A percentile compares a stretch with the other conserved stretches of the same genome.
phyloP scores from a whole-genome alignment of 1,140 invertebrate species.

The Gonioctena quinquepunctata region DNA sequence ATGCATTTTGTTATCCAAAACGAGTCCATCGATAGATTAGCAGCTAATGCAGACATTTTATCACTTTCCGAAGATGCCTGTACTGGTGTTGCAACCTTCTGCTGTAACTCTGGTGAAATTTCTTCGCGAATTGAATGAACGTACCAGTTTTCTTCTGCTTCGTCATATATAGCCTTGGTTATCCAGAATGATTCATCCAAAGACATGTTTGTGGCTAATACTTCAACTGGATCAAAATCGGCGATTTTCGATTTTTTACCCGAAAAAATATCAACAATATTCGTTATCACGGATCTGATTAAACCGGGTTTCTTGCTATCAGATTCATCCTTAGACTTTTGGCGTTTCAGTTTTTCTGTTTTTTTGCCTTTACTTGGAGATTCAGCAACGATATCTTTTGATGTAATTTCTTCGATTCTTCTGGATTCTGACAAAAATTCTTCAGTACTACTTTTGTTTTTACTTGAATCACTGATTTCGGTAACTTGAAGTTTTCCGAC shows the following conservation, averaged over 20 bases:
- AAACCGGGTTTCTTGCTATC: constrained; percentile 35
- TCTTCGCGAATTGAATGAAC: constrained; percentile 23
- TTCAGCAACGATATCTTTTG: background rate
- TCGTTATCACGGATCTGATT: constrained; percentile 41
- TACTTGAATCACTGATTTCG: background rate
- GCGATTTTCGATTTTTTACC: constrained; percentile 26
- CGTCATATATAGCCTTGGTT: constrained; percentile 64
- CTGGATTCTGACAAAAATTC: background rate
- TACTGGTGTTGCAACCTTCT: background rate
- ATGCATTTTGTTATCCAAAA: constrained; percentile 66
- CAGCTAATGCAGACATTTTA: background rate
- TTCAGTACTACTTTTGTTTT: background rate
- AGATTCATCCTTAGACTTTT: constrained; percentile 16
- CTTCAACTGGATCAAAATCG: constrained; percentile 20
- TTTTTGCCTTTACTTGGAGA: background rate
- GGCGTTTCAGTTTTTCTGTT: constrained; percentile 5
- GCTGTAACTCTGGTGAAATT: background rate
- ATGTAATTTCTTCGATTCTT: background rate
- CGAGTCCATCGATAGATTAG: constrained; percentile 59
- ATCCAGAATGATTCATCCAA: constrained; percentile 65
- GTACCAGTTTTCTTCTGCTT: constrained; percentile 64
- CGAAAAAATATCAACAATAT: constrained; percentile 39
- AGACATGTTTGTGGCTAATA: constrained; percentile 50
- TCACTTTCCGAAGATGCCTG: background rate
- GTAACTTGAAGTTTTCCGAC: background rate